Evolutionary conservation across 1,140 invertebrate genomes (phyloP), one percentile per base, ranked within the genome.

Genomic region (Phthorimaea operculella): DNA sequence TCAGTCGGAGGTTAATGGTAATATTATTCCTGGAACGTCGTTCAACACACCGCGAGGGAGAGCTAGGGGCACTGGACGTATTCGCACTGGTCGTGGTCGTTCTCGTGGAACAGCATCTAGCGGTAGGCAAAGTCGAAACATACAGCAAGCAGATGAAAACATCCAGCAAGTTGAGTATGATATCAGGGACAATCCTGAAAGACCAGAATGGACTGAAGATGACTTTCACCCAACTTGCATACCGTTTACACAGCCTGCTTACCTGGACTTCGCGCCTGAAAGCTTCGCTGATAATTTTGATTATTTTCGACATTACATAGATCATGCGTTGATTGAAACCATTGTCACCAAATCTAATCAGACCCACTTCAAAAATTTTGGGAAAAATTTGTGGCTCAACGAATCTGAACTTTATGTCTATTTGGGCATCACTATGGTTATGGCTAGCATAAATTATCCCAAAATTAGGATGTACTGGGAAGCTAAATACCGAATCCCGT

Each of bases 401-500:
- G 49, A 33, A n/a, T 16, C 12, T 7, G 51, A 52, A 39, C 16
- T 14, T 39, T 16, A 17, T 14, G 15, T 16, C 5, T 52, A 14
- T 52, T 11, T 36, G 11, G 51, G 33, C 5, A 52, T 52, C 1
- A 52, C 51, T 10, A 34, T 52, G 33, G 17, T 36, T n/a, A 52
- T 52, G 51, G 10, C 51, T 17, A 14, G 33, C 14, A 39, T 52
- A 36, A 16, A 16, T 16, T 52, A 36, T 52, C 51, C 51, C 11
- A 14, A 15, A 16, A 36, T 52, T 9, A 34, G 51, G n/a, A 52
- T 52, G 51, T 52, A 52, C 34, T 52, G 51, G 51, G 33, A 52
- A 17, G 34, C 5, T 12, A 34, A 52, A 39, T 52, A 18, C 6
- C 28, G 51, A 7, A 15, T 52, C 11, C 34, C 51, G 12, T 14